Evolutionary conservation across 2,113 vertebrate species (phyloP).

Genomic region (Mormyrus lacerda): DNA sequence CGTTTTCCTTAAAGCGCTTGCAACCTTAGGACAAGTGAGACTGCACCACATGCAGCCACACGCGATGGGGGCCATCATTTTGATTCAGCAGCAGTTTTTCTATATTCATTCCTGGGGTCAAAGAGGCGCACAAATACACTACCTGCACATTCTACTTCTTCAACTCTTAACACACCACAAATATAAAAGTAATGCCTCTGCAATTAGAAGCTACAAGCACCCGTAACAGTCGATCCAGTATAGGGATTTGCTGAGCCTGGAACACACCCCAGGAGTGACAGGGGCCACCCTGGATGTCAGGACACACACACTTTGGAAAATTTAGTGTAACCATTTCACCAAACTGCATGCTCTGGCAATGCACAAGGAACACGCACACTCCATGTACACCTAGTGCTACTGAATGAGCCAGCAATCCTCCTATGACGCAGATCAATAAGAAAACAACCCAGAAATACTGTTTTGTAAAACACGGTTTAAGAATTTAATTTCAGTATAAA

Average conservation of each 20-base stretch:
- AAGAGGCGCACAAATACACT: background rate
- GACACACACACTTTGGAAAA: background rate
- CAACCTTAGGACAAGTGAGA: background rate
- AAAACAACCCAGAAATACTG: slow-evolving; percentile 6
- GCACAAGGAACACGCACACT: background rate
- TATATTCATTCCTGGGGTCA: background rate
- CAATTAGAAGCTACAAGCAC: background rate
- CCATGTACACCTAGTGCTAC: background rate
- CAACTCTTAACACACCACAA: background rate
- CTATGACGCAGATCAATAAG: background rate
- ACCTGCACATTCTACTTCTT: background rate
- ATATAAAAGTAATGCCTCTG: background rate
- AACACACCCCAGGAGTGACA: background rate
- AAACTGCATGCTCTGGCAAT: background rate
- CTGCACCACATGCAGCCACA: background rate
- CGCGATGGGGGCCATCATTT: background rate
- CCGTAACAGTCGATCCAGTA: background rate
- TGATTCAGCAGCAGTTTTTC: background rate
- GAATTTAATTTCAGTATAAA: slow-evolving; percentile 73
- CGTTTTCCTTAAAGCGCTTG: background rate
- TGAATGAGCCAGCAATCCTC: background rate
- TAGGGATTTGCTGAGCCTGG: background rate
- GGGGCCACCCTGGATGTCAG: background rate
- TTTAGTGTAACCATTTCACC: background rate
- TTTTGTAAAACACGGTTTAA: slow-evolving; percentile 68